A percentile compares a stretch with the other conserved stretches of the same genome.
Conservation (phyloP, 1,140 invertebrate genomes). For the Heterodera schachtii region DNA sequence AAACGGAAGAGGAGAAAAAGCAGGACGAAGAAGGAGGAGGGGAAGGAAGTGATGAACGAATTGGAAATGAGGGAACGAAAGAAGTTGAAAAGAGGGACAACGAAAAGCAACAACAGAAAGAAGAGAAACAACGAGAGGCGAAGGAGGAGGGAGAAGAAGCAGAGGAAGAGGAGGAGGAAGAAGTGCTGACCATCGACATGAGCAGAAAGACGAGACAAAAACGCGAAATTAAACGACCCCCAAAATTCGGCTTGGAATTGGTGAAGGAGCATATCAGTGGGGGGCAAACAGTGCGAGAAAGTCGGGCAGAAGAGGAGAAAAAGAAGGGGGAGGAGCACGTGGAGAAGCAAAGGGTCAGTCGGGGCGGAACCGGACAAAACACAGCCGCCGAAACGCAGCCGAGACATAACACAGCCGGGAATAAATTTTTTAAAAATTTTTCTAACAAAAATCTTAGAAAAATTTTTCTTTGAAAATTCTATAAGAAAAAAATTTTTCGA, state of each 20-base stretch:
- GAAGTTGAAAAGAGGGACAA: neutral
- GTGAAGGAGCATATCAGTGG: slow-evolving; percentile 22
- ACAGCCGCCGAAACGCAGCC: too few species aligned
- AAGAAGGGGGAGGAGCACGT: neutral
- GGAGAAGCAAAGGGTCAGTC: neutral
- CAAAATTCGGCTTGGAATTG: slow-evolving; percentile 13
- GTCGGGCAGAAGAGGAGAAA: neutral
- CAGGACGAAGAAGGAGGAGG: neutral
- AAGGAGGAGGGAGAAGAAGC: neutral
- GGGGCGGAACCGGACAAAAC: too few species aligned
- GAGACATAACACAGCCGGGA: too few species aligned
- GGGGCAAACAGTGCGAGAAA: neutral
- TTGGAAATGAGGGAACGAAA: neutral
- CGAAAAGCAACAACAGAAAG: neutral
- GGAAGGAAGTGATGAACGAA: neutral
- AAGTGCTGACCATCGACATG: slow-evolving; percentile 12
- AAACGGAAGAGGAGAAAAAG: neutral
- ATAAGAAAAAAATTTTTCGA: too few species aligned
- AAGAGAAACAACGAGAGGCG: neutral
- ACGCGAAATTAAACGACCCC: slow-evolving; percentile 10
- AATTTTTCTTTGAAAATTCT: too few species aligned
- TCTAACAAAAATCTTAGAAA: too few species aligned
- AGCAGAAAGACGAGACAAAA: slow-evolving; percentile 5
- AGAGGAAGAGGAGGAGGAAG: slow-evolving; percentile 15
- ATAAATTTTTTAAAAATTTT: too few species aligned